Conservation (phyloP, 2,888 invertebrate genomes). For the Hetaerina titia region DNA sequence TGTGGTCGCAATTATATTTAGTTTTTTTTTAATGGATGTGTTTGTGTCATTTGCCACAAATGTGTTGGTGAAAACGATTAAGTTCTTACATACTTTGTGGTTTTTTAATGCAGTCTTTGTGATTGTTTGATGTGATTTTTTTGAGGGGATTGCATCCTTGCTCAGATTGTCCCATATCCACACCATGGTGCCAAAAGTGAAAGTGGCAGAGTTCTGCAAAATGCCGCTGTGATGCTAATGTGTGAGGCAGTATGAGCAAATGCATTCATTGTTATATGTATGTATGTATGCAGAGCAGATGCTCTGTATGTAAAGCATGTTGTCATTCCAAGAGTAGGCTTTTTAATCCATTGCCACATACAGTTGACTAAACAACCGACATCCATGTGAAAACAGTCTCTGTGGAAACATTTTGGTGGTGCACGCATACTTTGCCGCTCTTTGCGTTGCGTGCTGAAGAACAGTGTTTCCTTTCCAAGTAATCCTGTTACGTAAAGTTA, state of each 20-base stretch:
- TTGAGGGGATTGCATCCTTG: slow-evolving; percentile 8
- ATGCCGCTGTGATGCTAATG: slow-evolving; percentile 55
- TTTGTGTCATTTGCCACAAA: slow-evolving; percentile 12
- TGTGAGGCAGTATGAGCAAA: slow-evolving; percentile 49
- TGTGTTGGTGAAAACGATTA: slow-evolving; percentile 45
- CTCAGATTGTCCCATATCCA: slow-evolving; percentile 57
- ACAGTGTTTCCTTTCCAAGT: slow-evolving; percentile 67
- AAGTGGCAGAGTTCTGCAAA: slow-evolving; percentile 13
- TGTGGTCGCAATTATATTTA: slow-evolving; percentile 15
- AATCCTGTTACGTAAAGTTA: slow-evolving; percentile 43
- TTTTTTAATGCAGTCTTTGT: slow-evolving; percentile 39
- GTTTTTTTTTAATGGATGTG: not conserved
- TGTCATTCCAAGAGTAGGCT: slow-evolving; percentile 66
- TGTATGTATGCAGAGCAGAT: slow-evolving; percentile 10
- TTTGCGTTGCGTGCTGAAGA: slow-evolving; percentile 60
- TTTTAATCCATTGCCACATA: slow-evolving; percentile 54
- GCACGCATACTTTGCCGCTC: slow-evolving; percentile 19
- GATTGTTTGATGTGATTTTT: slow-evolving; percentile 59
- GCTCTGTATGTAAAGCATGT: not conserved
- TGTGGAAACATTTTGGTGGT: slow-evolving; percentile 66
- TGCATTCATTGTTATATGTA: slow-evolving; percentile 6
- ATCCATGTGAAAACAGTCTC: slow-evolving; percentile 67
- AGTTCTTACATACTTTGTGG: slow-evolving; percentile 17
- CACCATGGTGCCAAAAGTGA: slow-evolving; percentile 63
- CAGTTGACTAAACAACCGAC: slow-evolving; percentile 54